These are phyloP conservation scores for Temnothorax ravouxi DNA, from an alignment of 2,888 invertebrate genomes.

Conservation along the genomic window DNA sequence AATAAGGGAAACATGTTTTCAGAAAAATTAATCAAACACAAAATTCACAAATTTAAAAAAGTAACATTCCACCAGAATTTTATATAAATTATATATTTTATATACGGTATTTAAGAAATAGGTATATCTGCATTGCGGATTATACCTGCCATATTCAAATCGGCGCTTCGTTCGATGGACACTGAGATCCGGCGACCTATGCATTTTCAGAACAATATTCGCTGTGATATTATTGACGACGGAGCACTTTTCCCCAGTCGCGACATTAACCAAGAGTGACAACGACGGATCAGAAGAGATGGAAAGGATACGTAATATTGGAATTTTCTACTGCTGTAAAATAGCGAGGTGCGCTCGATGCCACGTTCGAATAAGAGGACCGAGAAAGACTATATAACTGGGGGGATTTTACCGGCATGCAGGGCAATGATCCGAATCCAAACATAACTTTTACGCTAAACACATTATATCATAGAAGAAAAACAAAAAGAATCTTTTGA, in stretches of 20 bases:
- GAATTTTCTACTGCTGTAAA: slow-evolving; percentile 32
- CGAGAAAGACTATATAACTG: background rate
- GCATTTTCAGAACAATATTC: slow-evolving; percentile 41
- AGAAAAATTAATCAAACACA: background rate
- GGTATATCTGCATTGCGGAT: background rate
- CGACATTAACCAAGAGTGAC: slow-evolving; percentile 49
- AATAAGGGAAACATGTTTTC: background rate
- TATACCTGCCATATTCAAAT: slow-evolving; percentile 3
- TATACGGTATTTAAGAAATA: background rate
- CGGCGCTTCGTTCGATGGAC: slow-evolving; percentile 24
- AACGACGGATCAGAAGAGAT: slow-evolving; percentile 33
- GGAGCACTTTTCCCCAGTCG: slow-evolving; percentile 25
- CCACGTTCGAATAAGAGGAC: background rate
- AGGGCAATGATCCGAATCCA: slow-evolving; percentile 19
- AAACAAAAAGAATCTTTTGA: slow-evolving; percentile 6
- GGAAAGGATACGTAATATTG: slow-evolving; percentile 19
- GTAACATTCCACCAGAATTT: background rate
- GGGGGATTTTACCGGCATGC: background rate
- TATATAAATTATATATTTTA: slow-evolving; percentile 12
- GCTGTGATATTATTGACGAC: slow-evolving; percentile 41
- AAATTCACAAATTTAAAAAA: background rate
- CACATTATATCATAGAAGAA: background rate
- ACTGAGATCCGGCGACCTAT: slow-evolving; percentile 23
- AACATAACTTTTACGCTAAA: slow-evolving; percentile 20
- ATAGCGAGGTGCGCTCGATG: background rate